These are phyloP conservation scores for Poeciliopsis retropinna DNA, from an alignment of 2,113 vertebrate genomes.

Conservation along the genomic window DNA sequence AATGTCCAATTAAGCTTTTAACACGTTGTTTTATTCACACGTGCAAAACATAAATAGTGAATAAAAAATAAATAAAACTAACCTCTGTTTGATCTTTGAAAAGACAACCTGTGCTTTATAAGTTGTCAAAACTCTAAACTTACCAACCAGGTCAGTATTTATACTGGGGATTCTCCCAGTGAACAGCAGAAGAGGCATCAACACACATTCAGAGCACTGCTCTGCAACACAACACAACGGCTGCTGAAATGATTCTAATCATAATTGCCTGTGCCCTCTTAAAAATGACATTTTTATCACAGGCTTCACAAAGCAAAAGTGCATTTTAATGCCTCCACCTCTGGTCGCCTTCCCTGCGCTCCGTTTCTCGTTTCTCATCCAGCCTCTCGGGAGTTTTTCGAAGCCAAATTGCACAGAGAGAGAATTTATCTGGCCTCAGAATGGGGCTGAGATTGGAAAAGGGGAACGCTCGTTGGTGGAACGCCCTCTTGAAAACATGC, in stretches of 20 bases:
- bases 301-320: constrained; percentile 39
- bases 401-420: constrained; percentile 58
- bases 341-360: constrained; percentile 8
- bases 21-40: not conserved
- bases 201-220: not conserved
- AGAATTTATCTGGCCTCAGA: constrained; percentile 55
- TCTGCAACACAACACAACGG: constrained; percentile 15
- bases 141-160: not conserved
- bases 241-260: constrained; percentile 37
- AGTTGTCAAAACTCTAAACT: not conserved
- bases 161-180: not conserved
- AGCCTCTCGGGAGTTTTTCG: constrained; percentile 62
- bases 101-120: not conserved
- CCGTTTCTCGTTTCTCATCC: constrained; percentile 57
- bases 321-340: constrained; percentile 52
- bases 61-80: not conserved
- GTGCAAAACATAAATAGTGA: not conserved
- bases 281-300: constrained; percentile 59
- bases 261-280: constrained; percentile 36
- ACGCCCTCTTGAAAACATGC: constrained; percentile 46
- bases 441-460: constrained; percentile 56
- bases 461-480: constrained; percentile 40
- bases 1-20: not conserved
- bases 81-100: not conserved
- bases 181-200: not conserved